Evolutionary conservation across 1,140 invertebrate species (phyloP).

Genomic region (Whitmania pigra): DNA sequence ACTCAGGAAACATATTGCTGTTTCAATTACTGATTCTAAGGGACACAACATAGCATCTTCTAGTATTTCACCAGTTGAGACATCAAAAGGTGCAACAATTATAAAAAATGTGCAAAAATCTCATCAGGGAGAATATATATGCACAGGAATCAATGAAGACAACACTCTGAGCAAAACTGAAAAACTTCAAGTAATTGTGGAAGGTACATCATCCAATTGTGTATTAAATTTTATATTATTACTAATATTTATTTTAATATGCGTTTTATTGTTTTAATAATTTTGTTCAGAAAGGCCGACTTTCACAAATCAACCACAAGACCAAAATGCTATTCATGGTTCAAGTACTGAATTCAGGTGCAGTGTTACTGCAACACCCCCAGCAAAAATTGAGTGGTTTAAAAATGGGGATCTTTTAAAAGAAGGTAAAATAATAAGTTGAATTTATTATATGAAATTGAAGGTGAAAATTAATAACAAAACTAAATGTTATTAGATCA

Average conservation of each 20-base stretch:
- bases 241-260: background rate
- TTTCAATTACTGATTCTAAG: background rate
- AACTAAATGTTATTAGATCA: slow-evolving; percentile 1
- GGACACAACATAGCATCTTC: background rate
- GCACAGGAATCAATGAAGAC: background rate
- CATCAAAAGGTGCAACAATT: background rate
- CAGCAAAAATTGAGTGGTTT: slow-evolving; percentile 3
- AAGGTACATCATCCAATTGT: background rate
- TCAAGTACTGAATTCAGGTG: background rate
- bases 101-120: background rate
- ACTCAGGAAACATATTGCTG: background rate
- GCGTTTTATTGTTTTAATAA: background rate
- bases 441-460: background rate
- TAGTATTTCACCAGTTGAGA: background rate
- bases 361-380: background rate
- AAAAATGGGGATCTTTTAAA: background rate
- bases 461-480: background rate
- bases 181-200: too few relatives aligned
- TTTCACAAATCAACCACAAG: background rate
- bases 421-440: background rate
- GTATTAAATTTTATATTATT: background rate
- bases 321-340: background rate
- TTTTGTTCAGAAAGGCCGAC: background rate
- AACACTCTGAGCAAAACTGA: background rate
- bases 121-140: background rate